A percentile compares a stretch with the other conserved stretches of the same genome.
Conservation (phyloP, 2,797 vertebrate genomes). For the Meriones psammophilus region DNA sequence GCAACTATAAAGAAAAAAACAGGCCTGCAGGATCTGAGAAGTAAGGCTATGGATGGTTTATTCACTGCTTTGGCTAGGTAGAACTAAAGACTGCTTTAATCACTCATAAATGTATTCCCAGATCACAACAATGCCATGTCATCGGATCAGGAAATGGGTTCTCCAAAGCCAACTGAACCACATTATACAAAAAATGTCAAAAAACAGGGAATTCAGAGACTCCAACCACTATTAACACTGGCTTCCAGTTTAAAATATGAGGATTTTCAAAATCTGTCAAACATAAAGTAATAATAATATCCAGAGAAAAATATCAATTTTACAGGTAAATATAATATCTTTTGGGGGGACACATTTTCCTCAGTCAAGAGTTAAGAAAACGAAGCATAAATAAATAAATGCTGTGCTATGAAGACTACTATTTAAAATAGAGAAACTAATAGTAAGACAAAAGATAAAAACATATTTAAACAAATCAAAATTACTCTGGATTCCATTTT, state of each 20-base stretch:
- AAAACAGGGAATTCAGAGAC: conserved; percentile 19
- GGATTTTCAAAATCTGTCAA: neutral
- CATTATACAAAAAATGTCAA: conserved; percentile 6
- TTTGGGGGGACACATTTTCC: neutral
- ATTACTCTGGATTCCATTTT: too few species aligned
- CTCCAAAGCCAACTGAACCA: neutral
- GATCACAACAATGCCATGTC: conserved; percentile 3
- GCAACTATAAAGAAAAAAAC: neutral
- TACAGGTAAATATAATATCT: neutral
- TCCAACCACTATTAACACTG: neutral
- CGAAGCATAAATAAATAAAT: neutral
- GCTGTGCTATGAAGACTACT: neutral
- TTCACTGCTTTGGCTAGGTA: conserved; percentile 27
- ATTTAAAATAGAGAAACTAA: neutral
- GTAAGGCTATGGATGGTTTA: neutral
- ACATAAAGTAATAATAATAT: neutral
- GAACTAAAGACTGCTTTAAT: conserved; percentile 32
- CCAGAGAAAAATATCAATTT: neutral
- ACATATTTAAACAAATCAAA: neutral
- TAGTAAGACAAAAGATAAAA: conserved; percentile 37
- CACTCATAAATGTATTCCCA: conserved; percentile 18
- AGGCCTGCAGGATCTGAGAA: neutral
- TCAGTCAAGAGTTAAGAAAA: neutral
- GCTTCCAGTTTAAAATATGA: conserved; percentile 47
- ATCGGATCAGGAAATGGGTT: conserved; percentile 35